A percentile compares a stretch with the other conserved stretches of the same genome.
Evolutionary conservation across 2,113 vertebrate species (phyloP).

Genomic region (Dicaeum eximium): DNA sequence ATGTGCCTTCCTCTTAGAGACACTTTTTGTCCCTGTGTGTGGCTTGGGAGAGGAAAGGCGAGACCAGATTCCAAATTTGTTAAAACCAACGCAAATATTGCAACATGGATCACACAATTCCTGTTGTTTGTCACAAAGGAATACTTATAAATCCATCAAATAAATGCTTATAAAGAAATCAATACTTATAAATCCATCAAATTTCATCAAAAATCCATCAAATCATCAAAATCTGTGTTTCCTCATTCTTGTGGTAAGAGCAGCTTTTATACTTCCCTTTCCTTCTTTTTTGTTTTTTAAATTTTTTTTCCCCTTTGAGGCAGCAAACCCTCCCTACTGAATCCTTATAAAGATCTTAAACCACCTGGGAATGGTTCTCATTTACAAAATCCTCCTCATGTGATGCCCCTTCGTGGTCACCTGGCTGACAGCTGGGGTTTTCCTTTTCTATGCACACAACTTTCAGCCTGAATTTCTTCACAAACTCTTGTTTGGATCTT

Average conservation of each 20-base stretch:
- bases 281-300: neutral
- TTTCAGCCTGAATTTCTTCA: neutral
- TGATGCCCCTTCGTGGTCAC: neutral
- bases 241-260: neutral
- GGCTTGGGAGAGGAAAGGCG: neutral
- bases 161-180: too few species aligned
- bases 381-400: neutral
- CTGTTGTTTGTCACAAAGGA: neutral
- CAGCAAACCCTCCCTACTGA: neutral
- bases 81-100: neutral
- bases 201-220: too few species aligned
- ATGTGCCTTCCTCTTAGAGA: neutral
- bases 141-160: neutral
- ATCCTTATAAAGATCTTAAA: neutral
- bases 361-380: neutral
- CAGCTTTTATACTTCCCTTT: neutral
- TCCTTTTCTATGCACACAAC: neutral
- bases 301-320: neutral
- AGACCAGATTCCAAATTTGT: neutral
- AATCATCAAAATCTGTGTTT: too few species aligned
- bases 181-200: neutral
- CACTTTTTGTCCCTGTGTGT: accelerated
- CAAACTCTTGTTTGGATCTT: neutral
- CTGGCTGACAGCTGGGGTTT: neutral
- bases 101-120: neutral